Evolutionary conservation across 2,113 vertebrate species (phyloP).

Genomic region (Capra hircus): DNA sequence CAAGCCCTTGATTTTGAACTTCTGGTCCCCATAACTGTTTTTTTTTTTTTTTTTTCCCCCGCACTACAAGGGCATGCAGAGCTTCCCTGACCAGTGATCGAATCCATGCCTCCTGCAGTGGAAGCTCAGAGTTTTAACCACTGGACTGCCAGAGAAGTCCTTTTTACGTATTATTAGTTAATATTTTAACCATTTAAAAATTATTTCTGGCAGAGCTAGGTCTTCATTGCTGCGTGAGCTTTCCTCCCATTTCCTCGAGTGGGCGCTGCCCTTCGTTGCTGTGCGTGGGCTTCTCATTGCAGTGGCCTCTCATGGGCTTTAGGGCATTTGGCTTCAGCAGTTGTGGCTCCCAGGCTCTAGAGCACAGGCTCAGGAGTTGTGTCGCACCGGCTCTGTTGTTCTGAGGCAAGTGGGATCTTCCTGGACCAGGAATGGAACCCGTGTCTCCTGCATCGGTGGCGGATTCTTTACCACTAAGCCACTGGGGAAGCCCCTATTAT

Average conservation of each 20-base stretch:
- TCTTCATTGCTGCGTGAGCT: background rate
- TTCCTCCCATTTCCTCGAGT: background rate
- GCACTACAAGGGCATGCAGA: background rate
- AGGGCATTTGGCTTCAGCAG: background rate
- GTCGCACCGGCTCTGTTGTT: background rate
- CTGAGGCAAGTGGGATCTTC: background rate
- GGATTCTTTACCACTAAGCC: background rate
- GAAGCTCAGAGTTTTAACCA: background rate
- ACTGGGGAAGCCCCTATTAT: background rate
- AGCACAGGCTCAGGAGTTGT: background rate
- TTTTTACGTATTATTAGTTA: background rate
- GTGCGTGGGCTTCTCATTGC: background rate
- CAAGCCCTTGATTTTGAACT: background rate
- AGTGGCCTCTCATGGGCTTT: background rate
- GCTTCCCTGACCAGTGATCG: background rate
- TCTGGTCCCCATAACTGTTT: background rate
- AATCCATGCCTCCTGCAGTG: background rate
- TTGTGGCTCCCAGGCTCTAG: background rate
- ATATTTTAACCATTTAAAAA: background rate
- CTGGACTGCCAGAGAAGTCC: background rate
- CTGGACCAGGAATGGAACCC: background rate
- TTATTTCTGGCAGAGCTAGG: background rate
- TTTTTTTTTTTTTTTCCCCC: accelerated
- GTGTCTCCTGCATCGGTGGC: background rate
- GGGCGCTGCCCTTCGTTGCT: background rate